Percentiles rank a stretch among this genome's conserved stretches.
These are phyloP conservation scores for Dolichoris vasculosae DNA, from an alignment of 1,140 invertebrate genomes.

Conservation along the genomic window DNA sequence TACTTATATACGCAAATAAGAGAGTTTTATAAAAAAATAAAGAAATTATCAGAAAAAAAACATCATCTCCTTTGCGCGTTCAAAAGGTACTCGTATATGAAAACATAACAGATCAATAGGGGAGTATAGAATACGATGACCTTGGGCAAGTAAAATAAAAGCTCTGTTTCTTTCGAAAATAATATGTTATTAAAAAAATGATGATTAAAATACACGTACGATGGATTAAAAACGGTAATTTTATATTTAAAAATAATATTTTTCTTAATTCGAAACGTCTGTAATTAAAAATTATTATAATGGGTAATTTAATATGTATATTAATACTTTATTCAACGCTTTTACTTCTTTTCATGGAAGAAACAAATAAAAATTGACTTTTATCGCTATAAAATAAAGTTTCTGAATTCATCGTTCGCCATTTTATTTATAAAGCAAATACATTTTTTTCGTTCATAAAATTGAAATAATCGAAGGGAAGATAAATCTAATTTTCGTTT, in stretches of 20 bases:
- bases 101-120: not conserved
- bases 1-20: conserved; percentile 11
- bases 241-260: not conserved
- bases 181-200: no score
- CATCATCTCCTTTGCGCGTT: not conserved
- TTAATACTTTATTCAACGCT: not conserved
- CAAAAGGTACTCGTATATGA: not conserved
- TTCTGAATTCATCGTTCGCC: not conserved
- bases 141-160: not conserved
- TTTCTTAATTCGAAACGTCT: not conserved
- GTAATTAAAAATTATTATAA: not conserved
- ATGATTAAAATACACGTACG: no score
- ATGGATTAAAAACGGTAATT: not conserved
- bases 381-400: not conserved
- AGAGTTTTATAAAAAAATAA: not conserved
- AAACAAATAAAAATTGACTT: not conserved
- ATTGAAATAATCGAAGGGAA: not conserved
- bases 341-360: not conserved
- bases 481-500: not conserved
- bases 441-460: not conserved
- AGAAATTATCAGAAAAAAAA: conserved; percentile 3
- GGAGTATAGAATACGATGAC: not conserved
- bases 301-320: not conserved
- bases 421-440: not conserved
- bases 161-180: not conserved